These are phyloP conservation scores for Drosophila fungiperda DNA, from an alignment of 2,888 invertebrate species.

Conservation along the genomic window DNA sequence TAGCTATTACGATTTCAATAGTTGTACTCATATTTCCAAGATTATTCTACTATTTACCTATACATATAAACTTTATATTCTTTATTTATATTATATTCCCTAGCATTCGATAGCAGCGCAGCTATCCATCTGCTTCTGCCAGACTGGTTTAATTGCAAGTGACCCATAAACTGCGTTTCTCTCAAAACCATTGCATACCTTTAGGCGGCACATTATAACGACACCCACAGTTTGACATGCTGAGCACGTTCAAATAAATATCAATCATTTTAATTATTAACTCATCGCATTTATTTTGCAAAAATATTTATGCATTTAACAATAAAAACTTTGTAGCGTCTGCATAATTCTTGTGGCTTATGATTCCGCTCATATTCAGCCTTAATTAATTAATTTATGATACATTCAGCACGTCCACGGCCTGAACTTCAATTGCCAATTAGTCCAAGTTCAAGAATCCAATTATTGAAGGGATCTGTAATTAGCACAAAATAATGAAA, in stretches of 20 bases:
- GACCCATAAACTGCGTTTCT: neutral
- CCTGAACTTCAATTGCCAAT: constrained; percentile 45
- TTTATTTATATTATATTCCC: neutral
- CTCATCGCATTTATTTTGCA: constrained; percentile 41
- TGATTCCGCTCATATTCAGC: constrained; percentile 34
- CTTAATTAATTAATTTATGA: constrained; percentile 54
- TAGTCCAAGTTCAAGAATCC: constrained; percentile 82
- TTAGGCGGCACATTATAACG: constrained; percentile 26
- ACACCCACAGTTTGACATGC: neutral
- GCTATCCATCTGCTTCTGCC: neutral
- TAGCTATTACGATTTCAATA: neutral
- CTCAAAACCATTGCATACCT: constrained; percentile 39
- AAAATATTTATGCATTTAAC: constrained; percentile 13
- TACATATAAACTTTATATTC: neutral
- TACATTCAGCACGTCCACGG: constrained; percentile 27
- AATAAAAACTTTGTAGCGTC: constrained; percentile 7
- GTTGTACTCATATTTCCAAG: neutral
- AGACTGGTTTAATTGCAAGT: neutral
- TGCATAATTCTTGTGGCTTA: constrained; percentile 29
- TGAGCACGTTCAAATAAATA: neutral
- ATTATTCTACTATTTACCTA: neutral
- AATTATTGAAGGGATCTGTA: constrained; percentile 82
- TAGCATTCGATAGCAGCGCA: neutral
- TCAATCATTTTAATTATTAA: constrained; percentile 8
- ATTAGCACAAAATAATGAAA: constrained; percentile 52